Base-by-base conservation (phyloP, 2,888 invertebrate genomes). In the Autographa gamma region DNA sequence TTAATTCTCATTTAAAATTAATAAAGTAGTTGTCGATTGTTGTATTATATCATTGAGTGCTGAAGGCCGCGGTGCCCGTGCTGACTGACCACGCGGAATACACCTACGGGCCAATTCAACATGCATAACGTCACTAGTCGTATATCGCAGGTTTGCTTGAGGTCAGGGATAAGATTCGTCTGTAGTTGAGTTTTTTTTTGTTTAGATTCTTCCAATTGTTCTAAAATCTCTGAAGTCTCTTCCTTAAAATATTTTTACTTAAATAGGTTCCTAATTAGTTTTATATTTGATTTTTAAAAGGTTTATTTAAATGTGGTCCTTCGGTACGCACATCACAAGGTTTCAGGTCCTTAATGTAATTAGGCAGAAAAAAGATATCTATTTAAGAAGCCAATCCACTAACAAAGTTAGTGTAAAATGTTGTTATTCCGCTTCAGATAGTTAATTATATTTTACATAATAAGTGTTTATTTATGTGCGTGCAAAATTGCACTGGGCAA, bases 1-100 rank as follows among this genome's bases (percentile, higher is more conserved):
- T 41, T 3, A 16, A 58, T 32, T 59, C 16, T 32, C 32, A 59
- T n/a, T 32, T 58, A 43, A 58, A 64, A 19, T 54, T 58, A 48
- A 54, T 43, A 48, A 63, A 38, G 52, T 62, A 65, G 9, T 1
- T 61, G 54, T 62, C 19, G n/a, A 65, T 74, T 69, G 63, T 77
- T 73, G 74, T 69, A 62, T 77, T 73, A 76, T 62, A 63, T 75
- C 74, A 83, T 81, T 60, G 11, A 34, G 18, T 52, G 52, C 32
- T 65, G 75, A 81, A 81, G 83, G 83, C 64, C 69, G 56, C 9
- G 18, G 18, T 25, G 66, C 61, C 60, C 31, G 69, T 71, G 72
- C 62, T 38, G 16, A 32, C 69, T 85, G 82, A 87, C 90, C 89
- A 90, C 89, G 89, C 90, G 90, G 89, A 90, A 89, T 80, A 87